Conservation (phyloP, 2,888 invertebrate species). For the Eupithecia pulchellata region DNA sequence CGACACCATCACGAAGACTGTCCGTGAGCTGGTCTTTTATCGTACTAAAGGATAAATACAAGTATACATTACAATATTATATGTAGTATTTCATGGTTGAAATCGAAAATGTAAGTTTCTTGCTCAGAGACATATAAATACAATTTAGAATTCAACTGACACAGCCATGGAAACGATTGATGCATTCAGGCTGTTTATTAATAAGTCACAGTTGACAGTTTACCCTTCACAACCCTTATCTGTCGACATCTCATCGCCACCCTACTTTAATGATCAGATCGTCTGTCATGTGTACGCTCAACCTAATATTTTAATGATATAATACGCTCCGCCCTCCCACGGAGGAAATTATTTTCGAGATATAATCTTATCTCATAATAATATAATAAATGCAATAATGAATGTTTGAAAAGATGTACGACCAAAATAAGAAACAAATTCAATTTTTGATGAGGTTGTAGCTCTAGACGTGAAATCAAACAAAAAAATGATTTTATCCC, state of each 20-base stretch:
- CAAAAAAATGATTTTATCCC: too few relatives aligned
- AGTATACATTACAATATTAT: too few relatives aligned
- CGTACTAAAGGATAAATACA: too few relatives aligned
- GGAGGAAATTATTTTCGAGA: conserved; percentile 41
- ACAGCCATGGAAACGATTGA: background rate
- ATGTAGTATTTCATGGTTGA: too few relatives aligned
- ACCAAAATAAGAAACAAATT: too few relatives aligned
- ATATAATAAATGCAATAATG: too few relatives aligned
- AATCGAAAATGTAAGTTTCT: too few relatives aligned
- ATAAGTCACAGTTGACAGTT: conserved; percentile 1
- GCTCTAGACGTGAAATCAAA: background rate
- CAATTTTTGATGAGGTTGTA: too few relatives aligned
- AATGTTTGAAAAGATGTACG: too few relatives aligned
- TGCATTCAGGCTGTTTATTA: background rate
- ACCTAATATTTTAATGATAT: conserved; percentile 35
- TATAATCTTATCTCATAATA: conserved; percentile 19
- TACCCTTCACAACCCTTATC: conserved; percentile 39
- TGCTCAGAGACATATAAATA: too few relatives aligned
- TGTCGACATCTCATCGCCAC: conserved; percentile 38
- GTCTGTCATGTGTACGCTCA: conserved; percentile 28
- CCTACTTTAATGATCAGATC: conserved; percentile 44
- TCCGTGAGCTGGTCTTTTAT: too few relatives aligned
- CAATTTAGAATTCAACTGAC: background rate
- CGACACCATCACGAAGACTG: too few relatives aligned
- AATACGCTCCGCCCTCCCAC: conserved; percentile 27